Conservation (phyloP, 2,113 vertebrate genomes). For the Xiphophorus couchianus region DNA sequence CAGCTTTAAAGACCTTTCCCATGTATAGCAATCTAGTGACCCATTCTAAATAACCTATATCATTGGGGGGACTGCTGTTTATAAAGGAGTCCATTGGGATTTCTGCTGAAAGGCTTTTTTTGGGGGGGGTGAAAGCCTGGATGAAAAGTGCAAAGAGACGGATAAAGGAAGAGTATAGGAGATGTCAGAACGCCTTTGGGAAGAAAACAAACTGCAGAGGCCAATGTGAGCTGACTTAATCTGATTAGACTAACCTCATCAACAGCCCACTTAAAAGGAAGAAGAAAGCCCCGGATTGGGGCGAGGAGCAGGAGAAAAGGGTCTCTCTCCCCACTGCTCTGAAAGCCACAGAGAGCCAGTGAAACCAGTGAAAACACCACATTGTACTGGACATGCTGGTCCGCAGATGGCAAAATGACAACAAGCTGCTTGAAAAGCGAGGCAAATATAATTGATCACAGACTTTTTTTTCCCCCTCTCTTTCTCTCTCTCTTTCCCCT, state of each 20-base stretch:
- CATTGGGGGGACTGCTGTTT: slow-evolving; percentile 79
- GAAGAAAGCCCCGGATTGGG: slow-evolving; percentile 83
- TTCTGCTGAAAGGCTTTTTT: slow-evolving; percentile 84
- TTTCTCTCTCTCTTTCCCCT: background rate
- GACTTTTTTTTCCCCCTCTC: slow-evolving; percentile 32
- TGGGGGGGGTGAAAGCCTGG: slow-evolving; percentile 61
- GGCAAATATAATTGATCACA: slow-evolving; percentile 83
- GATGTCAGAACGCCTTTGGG: slow-evolving; percentile 85
- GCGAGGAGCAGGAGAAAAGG: slow-evolving; percentile 76
- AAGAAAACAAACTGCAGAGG: slow-evolving; percentile 89
- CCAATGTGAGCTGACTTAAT: slow-evolving; percentile 93
- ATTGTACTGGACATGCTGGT: slow-evolving; percentile 84
- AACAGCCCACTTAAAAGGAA: slow-evolving; percentile 85
- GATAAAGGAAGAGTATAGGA: slow-evolving; percentile 86
- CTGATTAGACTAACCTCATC: slow-evolving; percentile 96
- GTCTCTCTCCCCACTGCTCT: slow-evolving; percentile 76
- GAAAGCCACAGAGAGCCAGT: slow-evolving; percentile 78
- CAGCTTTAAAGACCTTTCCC: slow-evolving; percentile 85
- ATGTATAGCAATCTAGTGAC: slow-evolving; percentile 88
- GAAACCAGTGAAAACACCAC: slow-evolving; percentile 85
- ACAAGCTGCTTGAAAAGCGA: slow-evolving; percentile 81
- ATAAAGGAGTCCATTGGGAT: slow-evolving; percentile 86
- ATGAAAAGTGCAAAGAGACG: slow-evolving; percentile 84
- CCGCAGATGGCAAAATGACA: slow-evolving; percentile 90
- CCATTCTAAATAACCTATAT: slow-evolving; percentile 89